These are phyloP conservation scores for Oligia fasciuncula DNA, from an alignment of 2,888 invertebrate genomes.

Conservation along the genomic window DNA sequence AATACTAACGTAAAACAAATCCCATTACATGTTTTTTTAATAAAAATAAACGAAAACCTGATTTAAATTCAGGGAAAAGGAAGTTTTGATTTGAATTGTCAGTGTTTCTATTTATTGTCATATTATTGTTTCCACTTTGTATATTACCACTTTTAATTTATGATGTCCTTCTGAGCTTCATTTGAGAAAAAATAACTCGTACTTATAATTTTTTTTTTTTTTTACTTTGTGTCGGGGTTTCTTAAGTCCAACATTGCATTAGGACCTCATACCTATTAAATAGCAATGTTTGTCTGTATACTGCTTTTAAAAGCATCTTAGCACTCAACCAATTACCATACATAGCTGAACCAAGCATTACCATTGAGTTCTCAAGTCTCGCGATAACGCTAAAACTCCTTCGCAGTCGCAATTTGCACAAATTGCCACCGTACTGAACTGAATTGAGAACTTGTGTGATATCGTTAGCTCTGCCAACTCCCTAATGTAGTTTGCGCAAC, in stretches of 20 bases:
- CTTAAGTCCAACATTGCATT: background rate
- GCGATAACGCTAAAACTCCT: constrained; percentile 75
- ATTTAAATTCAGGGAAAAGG: no score
- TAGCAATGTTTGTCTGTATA: constrained; percentile 21
- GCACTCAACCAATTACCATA: constrained; percentile 67
- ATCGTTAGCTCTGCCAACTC: constrained; percentile 75
- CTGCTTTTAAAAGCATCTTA: constrained; percentile 55
- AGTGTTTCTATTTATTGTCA: no score
- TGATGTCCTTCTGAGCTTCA: no score
- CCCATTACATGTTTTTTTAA: no score
- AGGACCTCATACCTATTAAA: constrained; percentile 7
- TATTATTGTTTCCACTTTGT: no score
- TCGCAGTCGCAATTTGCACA: constrained; percentile 79
- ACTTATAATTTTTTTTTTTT: background rate
- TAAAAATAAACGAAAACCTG: no score
- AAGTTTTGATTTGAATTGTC: no score
- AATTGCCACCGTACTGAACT: constrained; percentile 78
- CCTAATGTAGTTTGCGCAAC: constrained; percentile 65
- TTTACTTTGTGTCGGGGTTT: background rate
- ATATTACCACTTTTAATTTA: no score
- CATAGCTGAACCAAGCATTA: constrained; percentile 58
- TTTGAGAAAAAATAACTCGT: no score
- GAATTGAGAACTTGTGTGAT: constrained; percentile 77
- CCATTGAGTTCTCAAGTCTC: constrained; percentile 60
- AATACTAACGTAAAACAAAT: no score